Evolutionary conservation across 2,797 vertebrate genomes (phyloP), one percentile per base, ranked within the genome.

Genomic region (Amphiprion clarkii): DNA sequence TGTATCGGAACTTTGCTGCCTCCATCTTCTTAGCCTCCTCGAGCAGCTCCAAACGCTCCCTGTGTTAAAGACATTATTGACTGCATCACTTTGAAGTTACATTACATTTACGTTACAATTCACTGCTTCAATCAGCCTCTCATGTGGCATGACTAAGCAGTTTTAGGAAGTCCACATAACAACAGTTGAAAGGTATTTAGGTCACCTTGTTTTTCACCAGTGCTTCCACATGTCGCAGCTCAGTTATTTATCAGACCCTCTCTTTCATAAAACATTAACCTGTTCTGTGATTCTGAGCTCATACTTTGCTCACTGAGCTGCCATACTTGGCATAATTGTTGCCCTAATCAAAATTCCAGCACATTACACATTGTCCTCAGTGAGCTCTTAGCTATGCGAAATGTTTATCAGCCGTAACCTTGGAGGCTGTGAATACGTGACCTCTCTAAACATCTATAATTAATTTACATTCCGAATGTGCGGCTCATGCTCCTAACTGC

Each of bases 11-110:
- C 90, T 99, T 99, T 23, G 98, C 98, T 67, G 97, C 96, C 89
- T 99, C 98, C 98, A 99, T 99, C 94, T 99, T 99, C 92, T 96
- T 98, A 2, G 98, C 98, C 90, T 99, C 98, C 73, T 99, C 97
- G 2, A 99, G 65, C 48, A 99, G 93, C 90, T 98, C 98, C 2
- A 95, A 90, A 10, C 96, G 97, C 55, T 99, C 98, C 92, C 98
- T 99, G 86, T 2, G 67, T 19, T 49, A 12, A 79, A 21, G 36
- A 69, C 39, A 69, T 2, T 0, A 39, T 4, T 13, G 2, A 52
- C 2, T 36, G 2, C 16, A 46, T 46, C 17, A 46, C 44, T 5
- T 19, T 17, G 6, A 49, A 6, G 6, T 62, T 23, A 29, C 1
- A 19, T 51, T 17, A 48, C 25, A 25, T 16, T 62, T 16, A 48